A percentile compares a stretch with the other conserved stretches of the same genome.
Conservation (phyloP, 2,888 invertebrate species). For the Drosophila planitibia region DNA sequence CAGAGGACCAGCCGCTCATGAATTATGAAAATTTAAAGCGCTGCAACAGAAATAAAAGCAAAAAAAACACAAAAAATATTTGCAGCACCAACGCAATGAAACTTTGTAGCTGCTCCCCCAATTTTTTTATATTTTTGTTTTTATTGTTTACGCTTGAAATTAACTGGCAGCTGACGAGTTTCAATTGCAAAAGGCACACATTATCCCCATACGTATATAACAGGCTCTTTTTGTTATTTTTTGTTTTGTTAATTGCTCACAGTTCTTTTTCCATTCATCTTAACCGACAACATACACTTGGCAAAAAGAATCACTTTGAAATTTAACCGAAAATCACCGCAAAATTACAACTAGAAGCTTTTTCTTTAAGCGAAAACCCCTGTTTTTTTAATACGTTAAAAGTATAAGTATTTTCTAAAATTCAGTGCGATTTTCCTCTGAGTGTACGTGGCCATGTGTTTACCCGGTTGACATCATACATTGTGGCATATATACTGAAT, state of each 20-base stretch:
- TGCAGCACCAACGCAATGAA: conserved; percentile 51
- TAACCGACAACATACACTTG: background rate
- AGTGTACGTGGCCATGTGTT: conserved; percentile 21
- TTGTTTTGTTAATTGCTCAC: background rate
- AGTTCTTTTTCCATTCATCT: background rate
- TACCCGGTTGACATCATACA: conserved; percentile 50
- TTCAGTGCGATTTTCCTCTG: background rate
- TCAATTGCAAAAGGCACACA: conserved; percentile 64
- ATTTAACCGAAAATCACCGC: background rate
- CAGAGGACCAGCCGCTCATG: conserved; percentile 47
- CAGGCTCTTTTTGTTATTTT: background rate
- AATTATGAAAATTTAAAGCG: conserved; percentile 77
- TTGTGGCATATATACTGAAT: conserved; percentile 47
- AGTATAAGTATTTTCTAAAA: background rate
- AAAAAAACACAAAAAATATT: conserved; percentile 20
- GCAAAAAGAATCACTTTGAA: background rate
- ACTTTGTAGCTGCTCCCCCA: conserved; percentile 52
- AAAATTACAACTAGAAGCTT: background rate
- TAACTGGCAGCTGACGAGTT: conserved; percentile 70
- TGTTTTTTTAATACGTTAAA: accelerated
- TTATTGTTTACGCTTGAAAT: conserved; percentile 71
- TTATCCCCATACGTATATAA: conserved; percentile 10
- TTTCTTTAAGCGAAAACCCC: background rate
- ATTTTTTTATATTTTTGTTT: conserved; percentile 5
- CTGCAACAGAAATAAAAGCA: conserved; percentile 7